phyloP scores from a whole-genome alignment of 64 coral and sea anemone species.

The Montipora efflorescens region DNA sequence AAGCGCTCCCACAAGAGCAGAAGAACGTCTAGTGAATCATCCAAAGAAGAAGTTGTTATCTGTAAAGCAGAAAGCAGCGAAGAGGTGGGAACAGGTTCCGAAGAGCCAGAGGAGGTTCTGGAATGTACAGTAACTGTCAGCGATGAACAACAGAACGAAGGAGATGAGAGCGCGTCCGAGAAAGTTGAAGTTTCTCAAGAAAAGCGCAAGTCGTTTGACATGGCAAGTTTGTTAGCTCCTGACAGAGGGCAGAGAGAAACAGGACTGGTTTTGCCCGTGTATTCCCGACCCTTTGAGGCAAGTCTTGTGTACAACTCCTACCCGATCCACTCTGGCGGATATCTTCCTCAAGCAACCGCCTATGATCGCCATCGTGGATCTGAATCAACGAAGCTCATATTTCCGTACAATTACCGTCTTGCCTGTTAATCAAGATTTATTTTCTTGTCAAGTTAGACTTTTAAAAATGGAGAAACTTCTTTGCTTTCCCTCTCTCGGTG shows the following conservation, averaged over 20 bases:
- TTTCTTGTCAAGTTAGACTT: background rate
- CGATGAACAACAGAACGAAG: constrained; percentile 22
- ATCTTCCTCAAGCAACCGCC: background rate
- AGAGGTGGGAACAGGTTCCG: background rate
- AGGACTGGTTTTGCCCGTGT: constrained; percentile 49
- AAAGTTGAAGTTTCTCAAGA: constrained; percentile 17
- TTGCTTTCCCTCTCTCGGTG: background rate
- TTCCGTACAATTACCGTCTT: constrained; percentile 42
- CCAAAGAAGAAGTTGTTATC: constrained; percentile 35
- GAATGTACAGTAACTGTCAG: constrained; percentile 3
- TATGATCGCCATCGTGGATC: constrained; percentile 4
- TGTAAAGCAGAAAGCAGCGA: constrained; percentile 46
- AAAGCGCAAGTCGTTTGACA: constrained; percentile 68
- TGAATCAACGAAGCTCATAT: constrained; percentile 10
- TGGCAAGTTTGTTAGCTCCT: constrained; percentile 57
- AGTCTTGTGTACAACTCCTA: constrained; percentile 42
- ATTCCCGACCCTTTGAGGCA: constrained; percentile 17
- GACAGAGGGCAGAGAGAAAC: constrained; percentile 39
- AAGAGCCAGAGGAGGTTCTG: constrained; percentile 15
- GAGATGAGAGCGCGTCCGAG: background rate
- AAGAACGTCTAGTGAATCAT: constrained; percentile 1
- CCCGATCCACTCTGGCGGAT: constrained; percentile 15
- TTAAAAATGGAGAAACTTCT: background rate
- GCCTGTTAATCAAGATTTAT: constrained; percentile 27
- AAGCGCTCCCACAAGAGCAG: constrained; percentile 55